Conservation (phyloP, 2,113 vertebrate species). For the Gnathonemus echidnorhynchus region DNA sequence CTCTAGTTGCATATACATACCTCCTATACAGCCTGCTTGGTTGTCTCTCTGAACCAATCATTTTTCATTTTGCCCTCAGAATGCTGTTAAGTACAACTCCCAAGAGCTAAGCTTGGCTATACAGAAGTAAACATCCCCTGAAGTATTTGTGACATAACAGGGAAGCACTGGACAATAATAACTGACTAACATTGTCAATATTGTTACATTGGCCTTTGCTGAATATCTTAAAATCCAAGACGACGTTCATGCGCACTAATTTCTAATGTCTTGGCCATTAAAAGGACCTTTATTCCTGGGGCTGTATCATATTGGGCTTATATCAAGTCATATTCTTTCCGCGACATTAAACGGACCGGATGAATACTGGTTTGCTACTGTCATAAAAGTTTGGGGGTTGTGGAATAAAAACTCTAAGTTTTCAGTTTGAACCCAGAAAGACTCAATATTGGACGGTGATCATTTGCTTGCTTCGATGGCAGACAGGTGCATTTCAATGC, state of each 20-base stretch:
- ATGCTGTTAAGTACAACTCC: neutral
- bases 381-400: neutral
- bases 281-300: neutral
- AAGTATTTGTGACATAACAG: neutral
- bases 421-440: neutral
- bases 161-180: neutral
- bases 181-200: neutral
- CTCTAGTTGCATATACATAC: too few relatives aligned
- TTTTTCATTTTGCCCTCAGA: neutral
- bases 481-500: conserved; percentile 34
- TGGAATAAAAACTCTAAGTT: neutral
- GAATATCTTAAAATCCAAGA: neutral
- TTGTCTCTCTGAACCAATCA: too few relatives aligned
- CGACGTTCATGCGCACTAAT: neutral
- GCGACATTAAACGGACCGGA: neutral
- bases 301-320: neutral
- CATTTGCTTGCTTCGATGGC: neutral
- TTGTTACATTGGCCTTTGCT: neutral
- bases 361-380: neutral
- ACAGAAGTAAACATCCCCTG: neutral
- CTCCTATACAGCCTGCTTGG: too few relatives aligned
- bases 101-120: neutral
- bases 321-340: neutral
- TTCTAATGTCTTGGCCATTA: neutral
- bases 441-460: neutral